These are phyloP conservation scores for Cladorhizidae sp. DNA, from an alignment of 37 sponge, comb jelly and placozoan genomes.

Conservation along the genomic window DNA sequence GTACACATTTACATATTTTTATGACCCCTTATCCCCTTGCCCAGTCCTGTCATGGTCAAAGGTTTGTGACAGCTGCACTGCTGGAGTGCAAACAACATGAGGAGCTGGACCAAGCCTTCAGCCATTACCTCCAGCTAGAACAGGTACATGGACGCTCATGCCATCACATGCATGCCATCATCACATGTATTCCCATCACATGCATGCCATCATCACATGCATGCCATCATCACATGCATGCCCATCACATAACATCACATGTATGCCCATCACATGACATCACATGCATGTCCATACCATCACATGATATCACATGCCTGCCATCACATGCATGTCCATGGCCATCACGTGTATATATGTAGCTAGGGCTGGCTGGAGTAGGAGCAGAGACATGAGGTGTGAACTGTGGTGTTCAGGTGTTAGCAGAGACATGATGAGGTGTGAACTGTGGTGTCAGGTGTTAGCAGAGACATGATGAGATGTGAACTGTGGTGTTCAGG, in stretches of 20 bases:
- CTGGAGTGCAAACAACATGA: slow-evolving; percentile 58
- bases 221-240: not conserved
- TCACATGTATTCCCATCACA: no score
- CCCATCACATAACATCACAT: not conserved
- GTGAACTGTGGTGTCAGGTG: no score
- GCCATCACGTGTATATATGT: not conserved
- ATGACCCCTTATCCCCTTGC: not conserved
- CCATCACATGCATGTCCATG: not conserved
- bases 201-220: not conserved
- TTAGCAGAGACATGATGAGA: no score
- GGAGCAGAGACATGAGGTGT: no score
- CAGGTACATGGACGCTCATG: slow-evolving; percentile 14
- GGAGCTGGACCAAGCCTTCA: slow-evolving; percentile 43
- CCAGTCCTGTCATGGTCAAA: not conserved
- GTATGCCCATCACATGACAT: not conserved
- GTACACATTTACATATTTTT: no score
- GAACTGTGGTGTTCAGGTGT: no score
- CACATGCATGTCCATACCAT: not conserved
- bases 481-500: no score
- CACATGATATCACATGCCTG: not conserved
- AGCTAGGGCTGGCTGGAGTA: no score
- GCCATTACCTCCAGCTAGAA: slow-evolving; percentile 37
- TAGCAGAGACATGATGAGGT: no score
- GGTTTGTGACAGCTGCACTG: slow-evolving; percentile 17
- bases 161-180: not conserved